Base-by-base conservation (phyloP, 2,888 invertebrate genomes). In the Athetis lepigone region DNA sequence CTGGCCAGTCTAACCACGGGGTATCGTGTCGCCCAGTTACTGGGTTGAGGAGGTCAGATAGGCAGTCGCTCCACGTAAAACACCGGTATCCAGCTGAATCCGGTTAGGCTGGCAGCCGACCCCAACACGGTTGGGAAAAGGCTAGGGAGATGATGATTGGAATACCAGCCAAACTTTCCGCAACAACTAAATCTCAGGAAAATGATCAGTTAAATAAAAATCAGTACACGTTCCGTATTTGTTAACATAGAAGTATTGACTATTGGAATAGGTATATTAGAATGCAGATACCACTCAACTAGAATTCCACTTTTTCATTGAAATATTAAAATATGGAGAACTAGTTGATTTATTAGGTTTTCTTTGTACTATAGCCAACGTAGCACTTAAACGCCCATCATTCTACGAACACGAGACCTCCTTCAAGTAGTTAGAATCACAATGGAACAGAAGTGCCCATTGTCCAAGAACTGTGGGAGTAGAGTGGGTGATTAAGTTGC, bases 401-500 rank as follows among this genome's bases (percentile, higher is more conserved):
- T 25, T 49, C 23, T 39, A 43, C 7, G 19, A 45, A 25, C 37
- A 49, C 19, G 37, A 43, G 16, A 43, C 23, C 46, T 43, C 13
- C 8, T 58, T 39, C 8, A 67, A 58, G 59, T 67, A 49, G 47
- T 47, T 65, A 36, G 19, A 49, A 50, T 19, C 37, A 65, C 49
- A 67, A 67, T 67, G 29, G 69, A 40, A 47, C 46, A 47, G 36
- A 37, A 68, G 27, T 25, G 51, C 8, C n/a, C 16, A 37, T 47
- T 51, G 50, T 68, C 27, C 27, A 8, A 27, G 36, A 40, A 42
- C 36, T 16, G 16, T 42, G 16, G 36, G 5, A 46, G 50, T 16
- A 9, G 33, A 36, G 45, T 23, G 36, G 19, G 39, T 51, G 19
- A 67, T 67, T 51, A 46, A 51, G 46, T 42, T 61, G 40, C 16